A percentile compares a stretch with the other conserved stretches of the same genome.
Conservation (phyloP, 2,113 vertebrate genomes). For the Crotophaga sulcirostris region DNA sequence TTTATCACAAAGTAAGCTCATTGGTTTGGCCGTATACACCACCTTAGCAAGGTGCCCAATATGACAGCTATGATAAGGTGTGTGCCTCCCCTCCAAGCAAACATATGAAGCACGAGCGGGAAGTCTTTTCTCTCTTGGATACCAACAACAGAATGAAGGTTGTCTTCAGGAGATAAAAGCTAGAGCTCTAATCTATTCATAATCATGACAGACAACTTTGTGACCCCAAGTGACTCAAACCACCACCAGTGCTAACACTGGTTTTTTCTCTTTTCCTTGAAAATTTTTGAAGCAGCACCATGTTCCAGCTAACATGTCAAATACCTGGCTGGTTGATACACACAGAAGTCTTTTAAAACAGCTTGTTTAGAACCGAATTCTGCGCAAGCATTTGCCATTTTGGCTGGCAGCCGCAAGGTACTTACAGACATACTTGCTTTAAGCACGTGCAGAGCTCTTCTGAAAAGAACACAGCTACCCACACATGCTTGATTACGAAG, state of each 20-base stretch:
- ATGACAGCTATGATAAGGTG: neutral
- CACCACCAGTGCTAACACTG: neutral
- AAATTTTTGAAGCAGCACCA: neutral
- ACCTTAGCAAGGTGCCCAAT: neutral
- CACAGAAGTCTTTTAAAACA: neutral
- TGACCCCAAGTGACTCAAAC: neutral
- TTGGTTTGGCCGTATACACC: neutral
- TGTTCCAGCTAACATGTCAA: neutral
- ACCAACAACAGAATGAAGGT: neutral
- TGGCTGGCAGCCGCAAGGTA: neutral
- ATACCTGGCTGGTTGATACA: neutral
- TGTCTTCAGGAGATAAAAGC: neutral
- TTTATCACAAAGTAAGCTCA: neutral
- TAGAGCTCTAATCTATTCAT: neutral
- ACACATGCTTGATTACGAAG: neutral
- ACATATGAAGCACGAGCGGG: neutral
- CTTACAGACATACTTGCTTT: neutral
- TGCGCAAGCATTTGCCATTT: neutral
- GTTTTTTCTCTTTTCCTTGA: neutral
- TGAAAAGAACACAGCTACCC: neutral
- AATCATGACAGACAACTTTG: neutral
- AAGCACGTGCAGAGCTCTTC: neutral
- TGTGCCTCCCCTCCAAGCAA: neutral
- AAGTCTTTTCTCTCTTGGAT: neutral
- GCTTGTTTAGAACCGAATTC: neutral